Evolutionary conservation across 1,140 invertebrate species (phyloP).

Genomic region (Tetragonula clypearis): DNA sequence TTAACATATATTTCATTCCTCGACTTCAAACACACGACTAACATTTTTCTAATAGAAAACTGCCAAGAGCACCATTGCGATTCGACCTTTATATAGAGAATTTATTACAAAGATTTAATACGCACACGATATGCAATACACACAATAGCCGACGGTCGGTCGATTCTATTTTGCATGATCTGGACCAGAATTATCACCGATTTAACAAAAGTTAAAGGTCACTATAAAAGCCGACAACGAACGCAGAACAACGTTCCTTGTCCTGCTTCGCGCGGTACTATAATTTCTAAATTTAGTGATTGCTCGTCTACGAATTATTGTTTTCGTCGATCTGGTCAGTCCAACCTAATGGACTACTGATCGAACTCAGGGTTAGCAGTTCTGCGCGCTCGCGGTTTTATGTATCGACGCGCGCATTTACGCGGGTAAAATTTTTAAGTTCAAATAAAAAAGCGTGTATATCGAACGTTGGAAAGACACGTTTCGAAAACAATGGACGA

Average conservation of each 20-base stretch:
- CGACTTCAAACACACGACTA: neutral
- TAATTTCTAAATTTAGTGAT: slow-evolving; percentile 38
- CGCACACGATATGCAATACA: slow-evolving; percentile 72
- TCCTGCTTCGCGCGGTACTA: slow-evolving; percentile 7
- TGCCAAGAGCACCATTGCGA: slow-evolving; percentile 25
- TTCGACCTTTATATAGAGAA: neutral
- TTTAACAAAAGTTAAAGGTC: neutral
- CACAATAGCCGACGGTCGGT: slow-evolving; percentile 65
- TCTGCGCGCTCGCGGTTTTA: slow-evolving; percentile 23
- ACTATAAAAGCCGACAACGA: slow-evolving; percentile 18
- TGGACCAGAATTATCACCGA: slow-evolving; percentile 11
- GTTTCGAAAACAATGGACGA: neutral
- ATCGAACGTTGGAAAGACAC: neutral
- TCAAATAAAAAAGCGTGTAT: neutral
- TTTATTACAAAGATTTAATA: slow-evolving; percentile 42
- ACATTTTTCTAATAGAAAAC: neutral
- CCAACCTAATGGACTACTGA: slow-evolving; percentile 35
- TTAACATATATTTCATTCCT: neutral
- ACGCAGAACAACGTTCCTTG: slow-evolving; percentile 21
- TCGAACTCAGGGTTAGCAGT: slow-evolving; percentile 30
- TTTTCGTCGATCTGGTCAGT: slow-evolving; percentile 32
- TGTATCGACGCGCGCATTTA: neutral
- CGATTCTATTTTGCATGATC: slow-evolving; percentile 42
- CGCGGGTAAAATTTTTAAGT: slow-evolving; percentile 7
- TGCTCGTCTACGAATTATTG: slow-evolving; percentile 39